These are phyloP conservation scores for Scyliorhinus canicula DNA, from an alignment of 2,797 vertebrate genomes.

Conservation along the genomic window DNA sequence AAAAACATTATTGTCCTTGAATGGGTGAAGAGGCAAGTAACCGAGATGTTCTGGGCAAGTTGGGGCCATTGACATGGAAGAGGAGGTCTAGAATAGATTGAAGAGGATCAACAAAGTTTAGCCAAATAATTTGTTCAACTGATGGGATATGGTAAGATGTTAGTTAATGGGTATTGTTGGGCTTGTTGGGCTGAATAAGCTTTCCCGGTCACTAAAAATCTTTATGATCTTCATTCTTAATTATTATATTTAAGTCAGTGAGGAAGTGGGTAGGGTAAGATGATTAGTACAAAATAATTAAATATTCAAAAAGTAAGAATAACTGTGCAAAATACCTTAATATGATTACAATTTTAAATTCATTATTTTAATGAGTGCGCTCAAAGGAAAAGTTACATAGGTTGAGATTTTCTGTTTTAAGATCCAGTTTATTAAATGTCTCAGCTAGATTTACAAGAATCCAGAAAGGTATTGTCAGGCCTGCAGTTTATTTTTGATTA, in stretches of 20 bases:
- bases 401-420: background rate
- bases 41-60: background rate
- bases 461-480: background rate
- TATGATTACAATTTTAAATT: background rate
- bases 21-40: background rate
- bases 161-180: background rate
- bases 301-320: background rate
- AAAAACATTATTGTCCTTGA: background rate
- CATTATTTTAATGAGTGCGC: background rate
- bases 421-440: background rate
- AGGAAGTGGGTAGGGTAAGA: background rate
- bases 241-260: background rate
- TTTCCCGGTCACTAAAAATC: background rate
- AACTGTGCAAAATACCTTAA: no score
- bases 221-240: background rate
- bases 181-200: background rate
- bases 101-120: background rate
- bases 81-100: background rate
- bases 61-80: background rate
- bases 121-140: background rate
- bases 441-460: background rate
- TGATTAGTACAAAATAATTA: background rate
- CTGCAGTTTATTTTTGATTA: background rate
- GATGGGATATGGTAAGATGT: background rate
- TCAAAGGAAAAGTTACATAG: background rate